These are phyloP conservation scores for Parambassis ranga DNA, from an alignment of 2,797 vertebrate species.

Conservation along the genomic window DNA sequence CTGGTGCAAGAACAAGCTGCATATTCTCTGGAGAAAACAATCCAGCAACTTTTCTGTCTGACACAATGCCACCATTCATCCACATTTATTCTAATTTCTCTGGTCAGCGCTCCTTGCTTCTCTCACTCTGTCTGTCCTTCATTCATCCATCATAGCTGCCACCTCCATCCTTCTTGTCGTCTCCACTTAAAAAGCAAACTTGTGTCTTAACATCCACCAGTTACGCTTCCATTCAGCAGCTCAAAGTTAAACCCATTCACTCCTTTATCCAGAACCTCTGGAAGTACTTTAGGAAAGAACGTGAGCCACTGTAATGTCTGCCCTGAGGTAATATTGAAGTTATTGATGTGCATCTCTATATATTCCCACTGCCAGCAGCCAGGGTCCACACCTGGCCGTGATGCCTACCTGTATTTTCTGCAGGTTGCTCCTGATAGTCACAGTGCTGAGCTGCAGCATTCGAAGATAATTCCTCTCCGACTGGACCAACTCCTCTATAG, in stretches of 20 bases:
- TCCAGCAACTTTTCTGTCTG: conserved; percentile 4
- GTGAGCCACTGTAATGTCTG: too few species aligned
- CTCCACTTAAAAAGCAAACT: too few species aligned
- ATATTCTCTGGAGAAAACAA: conserved; percentile 37
- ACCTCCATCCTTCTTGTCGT: too few species aligned
- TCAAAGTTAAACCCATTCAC: too few species aligned
- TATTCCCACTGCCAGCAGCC: too few species aligned
- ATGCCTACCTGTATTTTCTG: conserved; percentile 78
- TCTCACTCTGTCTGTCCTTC: neutral
- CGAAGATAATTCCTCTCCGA: conserved; percentile 90
- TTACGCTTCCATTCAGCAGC: too few species aligned
- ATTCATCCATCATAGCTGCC: neutral
- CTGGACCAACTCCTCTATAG: conserved; percentile 85
- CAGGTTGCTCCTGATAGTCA: conserved; percentile 82
- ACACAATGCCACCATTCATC: conserved; percentile 56
- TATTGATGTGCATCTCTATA: too few species aligned
- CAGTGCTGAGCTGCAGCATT: conserved; percentile 81
- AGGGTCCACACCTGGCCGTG: too few species aligned
- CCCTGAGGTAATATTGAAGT: too few species aligned
- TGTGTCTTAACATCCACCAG: too few species aligned
- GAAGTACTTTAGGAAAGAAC: too few species aligned
- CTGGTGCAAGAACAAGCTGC: conserved; percentile 27
- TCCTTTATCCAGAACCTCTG: too few species aligned
- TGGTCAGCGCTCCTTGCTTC: neutral
- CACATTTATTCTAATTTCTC: neutral